A percentile compares a stretch with the other conserved stretches of the same genome.
Conservation (phyloP, 2,888 invertebrate genomes). For the Polydrusus tereticollis region DNA sequence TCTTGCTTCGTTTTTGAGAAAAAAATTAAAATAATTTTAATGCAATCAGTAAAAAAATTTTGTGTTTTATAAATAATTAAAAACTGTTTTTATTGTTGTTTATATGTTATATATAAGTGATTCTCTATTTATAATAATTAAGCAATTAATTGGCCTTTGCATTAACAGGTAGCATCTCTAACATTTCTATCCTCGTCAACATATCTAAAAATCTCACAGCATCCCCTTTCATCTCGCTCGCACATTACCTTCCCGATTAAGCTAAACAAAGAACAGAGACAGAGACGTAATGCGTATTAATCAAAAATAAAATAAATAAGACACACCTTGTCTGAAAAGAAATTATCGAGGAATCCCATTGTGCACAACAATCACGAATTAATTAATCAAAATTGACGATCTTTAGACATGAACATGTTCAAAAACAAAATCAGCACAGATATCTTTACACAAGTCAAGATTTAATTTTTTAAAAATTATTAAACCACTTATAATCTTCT, state of each 20-base stretch:
- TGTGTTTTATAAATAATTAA: no score
- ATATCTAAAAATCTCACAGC: no score
- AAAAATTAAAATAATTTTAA: no score
- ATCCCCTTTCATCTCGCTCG: no score
- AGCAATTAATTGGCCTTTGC: no score
- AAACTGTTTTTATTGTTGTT: no score
- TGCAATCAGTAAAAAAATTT: no score
- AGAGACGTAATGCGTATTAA: neutral
- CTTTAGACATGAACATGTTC: neutral
- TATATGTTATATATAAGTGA: no score
- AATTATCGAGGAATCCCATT: constrained; percentile 37
- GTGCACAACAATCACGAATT: neutral
- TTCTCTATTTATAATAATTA: no score
- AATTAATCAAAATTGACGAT: neutral
- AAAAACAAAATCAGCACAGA: neutral
- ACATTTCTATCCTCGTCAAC: no score
- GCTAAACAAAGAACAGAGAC: neutral
- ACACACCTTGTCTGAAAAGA: constrained; percentile 27
- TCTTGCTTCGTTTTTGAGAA: no score
- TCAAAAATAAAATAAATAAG: neutral
- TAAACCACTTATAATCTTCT: neutral
- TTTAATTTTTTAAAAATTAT: neutral
- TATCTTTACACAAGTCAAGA: neutral
- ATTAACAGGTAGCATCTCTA: no score
- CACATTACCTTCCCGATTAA: neutral